Evolutionary conservation across 2,888 invertebrate genomes (phyloP).

Genomic region (Melinopterus prodromus): DNA sequence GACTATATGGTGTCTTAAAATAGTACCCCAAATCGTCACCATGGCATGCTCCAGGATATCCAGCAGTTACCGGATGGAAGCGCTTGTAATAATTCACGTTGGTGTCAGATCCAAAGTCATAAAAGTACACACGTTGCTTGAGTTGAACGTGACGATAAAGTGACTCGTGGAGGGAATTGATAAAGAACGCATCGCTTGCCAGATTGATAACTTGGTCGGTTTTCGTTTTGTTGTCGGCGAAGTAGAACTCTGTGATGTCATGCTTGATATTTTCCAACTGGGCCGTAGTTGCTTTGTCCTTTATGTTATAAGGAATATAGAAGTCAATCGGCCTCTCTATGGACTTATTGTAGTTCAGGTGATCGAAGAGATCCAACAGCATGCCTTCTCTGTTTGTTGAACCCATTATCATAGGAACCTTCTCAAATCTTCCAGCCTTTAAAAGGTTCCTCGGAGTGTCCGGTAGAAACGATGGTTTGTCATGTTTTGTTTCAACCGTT

Average conservation of each 20-base stretch:
- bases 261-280: not conserved
- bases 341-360: not conserved
- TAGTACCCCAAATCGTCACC: slow-evolving; percentile 51
- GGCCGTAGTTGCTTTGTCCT: not conserved
- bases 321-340: not conserved
- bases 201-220: not conserved
- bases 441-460: slow-evolving; percentile 46
- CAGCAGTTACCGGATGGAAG: slow-evolving; percentile 22
- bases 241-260: not conserved
- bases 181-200: not conserved
- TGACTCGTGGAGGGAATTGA: not conserved
- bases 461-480: slow-evolving; percentile 41
- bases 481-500: too few relatives aligned
- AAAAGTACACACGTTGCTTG: slow-evolving; percentile 25
- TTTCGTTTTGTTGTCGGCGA: not conserved
- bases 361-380: not conserved
- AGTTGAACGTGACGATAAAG: not conserved
- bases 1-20: slow-evolving; percentile 43
- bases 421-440: slow-evolving; percentile 41
- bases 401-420: slow-evolving; percentile 49
- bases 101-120: slow-evolving; percentile 28
- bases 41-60: slow-evolving; percentile 45
- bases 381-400: slow-evolving; percentile 47
- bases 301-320: not conserved
- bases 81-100: slow-evolving; percentile 21